phyloP scores from a whole-genome alignment of 2,113 vertebrate species.

The Apodemus speciosus region DNA sequence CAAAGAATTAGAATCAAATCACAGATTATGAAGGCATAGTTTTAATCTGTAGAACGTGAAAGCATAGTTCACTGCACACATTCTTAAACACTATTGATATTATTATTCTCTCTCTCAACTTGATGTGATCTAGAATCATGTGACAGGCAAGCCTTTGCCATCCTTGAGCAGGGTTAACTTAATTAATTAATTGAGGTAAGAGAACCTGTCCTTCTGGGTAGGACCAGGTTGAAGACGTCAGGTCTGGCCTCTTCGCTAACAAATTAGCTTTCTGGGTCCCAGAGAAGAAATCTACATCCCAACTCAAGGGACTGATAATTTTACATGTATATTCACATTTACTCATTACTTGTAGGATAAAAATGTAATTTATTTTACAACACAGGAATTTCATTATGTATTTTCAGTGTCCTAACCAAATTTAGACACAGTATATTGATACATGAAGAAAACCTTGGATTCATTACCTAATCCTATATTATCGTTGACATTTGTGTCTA shows the following conservation, averaged over 20 bases:
- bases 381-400: not conserved
- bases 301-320: too few species aligned
- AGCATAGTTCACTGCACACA: not conserved
- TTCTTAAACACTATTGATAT: not conserved
- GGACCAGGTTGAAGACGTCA: too few species aligned
- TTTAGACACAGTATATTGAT: not conserved
- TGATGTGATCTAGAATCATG: not conserved
- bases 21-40: not conserved
- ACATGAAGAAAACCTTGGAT: not conserved
- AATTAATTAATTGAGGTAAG: not conserved
- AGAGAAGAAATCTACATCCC: too few species aligned
- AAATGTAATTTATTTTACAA: not conserved
- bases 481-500: not conserved
- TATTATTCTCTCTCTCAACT: not conserved
- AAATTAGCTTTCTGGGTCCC: not conserved
- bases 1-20: not conserved
- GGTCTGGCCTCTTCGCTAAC: not conserved
- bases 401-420: not conserved
- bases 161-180: not conserved
- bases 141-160: not conserved
- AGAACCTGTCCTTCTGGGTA: not conserved
- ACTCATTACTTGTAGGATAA: not conserved
- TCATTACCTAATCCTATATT: not conserved
- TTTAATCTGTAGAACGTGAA: fast-evolving
- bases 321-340: not conserved